Conservation (phyloP, 92 coral and sea anemone species). For the Blastomussa wellsi region DNA sequence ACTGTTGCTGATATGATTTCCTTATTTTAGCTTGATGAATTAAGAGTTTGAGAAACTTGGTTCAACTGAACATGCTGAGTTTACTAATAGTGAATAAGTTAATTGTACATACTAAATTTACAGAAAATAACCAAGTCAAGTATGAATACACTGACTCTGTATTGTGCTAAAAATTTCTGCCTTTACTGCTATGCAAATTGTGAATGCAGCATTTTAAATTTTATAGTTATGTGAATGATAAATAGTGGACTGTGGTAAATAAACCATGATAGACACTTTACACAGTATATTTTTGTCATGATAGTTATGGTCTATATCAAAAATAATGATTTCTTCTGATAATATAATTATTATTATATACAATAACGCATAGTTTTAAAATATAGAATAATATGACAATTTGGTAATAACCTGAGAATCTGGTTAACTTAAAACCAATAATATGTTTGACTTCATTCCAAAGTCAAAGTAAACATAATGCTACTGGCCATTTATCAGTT, state of each 20-base stretch:
- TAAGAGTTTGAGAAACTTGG: neutral
- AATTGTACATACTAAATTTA: neutral
- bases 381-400: neutral
- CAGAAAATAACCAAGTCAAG: neutral
- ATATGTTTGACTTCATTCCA: neutral
- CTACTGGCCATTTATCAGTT: no score
- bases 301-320: neutral
- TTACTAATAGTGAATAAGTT: neutral
- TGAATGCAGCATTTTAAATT: neutral
- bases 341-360: neutral
- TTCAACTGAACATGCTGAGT: neutral
- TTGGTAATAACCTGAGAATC: neutral
- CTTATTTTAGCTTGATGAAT: neutral
- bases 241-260: constrained; percentile 10
- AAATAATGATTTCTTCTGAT: constrained; percentile 5
- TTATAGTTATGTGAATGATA: neutral
- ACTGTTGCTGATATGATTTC: neutral
- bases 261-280: neutral
- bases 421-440: neutral
- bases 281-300: neutral
- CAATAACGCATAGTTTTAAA: neutral
- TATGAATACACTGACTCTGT: neutral
- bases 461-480: neutral
- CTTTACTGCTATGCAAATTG: neutral
- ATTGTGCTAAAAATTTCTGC: neutral